Percentiles rank a stretch among this genome's conserved stretches.
Evolutionary conservation across 2,888 invertebrate genomes (phyloP).

Genomic region (Cotesia congregata): DNA sequence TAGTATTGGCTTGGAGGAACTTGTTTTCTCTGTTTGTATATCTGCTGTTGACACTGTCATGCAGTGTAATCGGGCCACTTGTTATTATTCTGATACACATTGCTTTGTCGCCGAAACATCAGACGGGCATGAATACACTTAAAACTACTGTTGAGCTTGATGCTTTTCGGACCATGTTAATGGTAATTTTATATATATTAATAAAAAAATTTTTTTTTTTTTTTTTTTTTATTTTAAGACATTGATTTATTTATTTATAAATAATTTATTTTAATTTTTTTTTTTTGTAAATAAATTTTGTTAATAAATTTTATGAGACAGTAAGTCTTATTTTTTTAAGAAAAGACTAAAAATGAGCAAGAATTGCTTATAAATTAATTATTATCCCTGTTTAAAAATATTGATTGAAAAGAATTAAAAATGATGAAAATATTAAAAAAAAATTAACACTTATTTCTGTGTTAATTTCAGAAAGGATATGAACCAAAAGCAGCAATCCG

Average conservation of each 20-base stretch:
- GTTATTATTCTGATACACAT: conserved; percentile 76
- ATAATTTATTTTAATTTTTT: too few species aligned
- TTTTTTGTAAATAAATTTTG: too few species aligned
- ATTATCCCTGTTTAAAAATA: too few species aligned
- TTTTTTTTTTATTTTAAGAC: too few species aligned
- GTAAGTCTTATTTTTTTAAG: too few species aligned
- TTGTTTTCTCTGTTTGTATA: neutral
- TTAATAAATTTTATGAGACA: too few species aligned
- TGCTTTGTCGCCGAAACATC: conserved; percentile 77
- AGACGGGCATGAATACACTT: conserved; percentile 75
- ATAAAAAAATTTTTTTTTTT: neutral
- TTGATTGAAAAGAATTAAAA: too few species aligned
- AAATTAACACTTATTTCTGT: neutral
- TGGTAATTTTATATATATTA: conserved; percentile 70
- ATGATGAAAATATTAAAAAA: too few species aligned
- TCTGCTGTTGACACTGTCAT: conserved; percentile 58
- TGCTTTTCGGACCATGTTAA: conserved; percentile 75
- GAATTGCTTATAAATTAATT: too few species aligned
- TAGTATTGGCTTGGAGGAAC: neutral
- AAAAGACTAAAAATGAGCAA: too few species aligned
- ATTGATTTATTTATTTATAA: too few species aligned
- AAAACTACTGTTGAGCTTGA: conserved; percentile 76
- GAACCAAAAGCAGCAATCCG: conserved; percentile 64
- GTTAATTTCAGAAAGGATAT: conserved; percentile 61
- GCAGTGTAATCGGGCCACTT: conserved; percentile 67